Evolutionary conservation across 2,113 vertebrate genomes (phyloP).

Genomic region (Bambusicola thoracicus): DNA sequence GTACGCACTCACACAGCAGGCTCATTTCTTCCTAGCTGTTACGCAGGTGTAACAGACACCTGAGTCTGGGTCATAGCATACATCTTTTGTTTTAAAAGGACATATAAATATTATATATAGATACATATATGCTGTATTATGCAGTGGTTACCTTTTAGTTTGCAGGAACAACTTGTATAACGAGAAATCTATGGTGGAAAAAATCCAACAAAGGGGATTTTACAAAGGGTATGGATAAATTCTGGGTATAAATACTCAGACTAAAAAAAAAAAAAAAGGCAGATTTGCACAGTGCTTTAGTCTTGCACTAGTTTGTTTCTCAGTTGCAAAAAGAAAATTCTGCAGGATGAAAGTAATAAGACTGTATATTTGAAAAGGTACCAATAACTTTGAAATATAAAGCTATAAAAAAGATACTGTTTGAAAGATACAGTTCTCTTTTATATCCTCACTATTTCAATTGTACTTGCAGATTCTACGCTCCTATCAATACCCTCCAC

Average conservation of each 20-base stretch:
- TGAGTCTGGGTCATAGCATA: neutral
- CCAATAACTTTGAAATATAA: constrained; percentile 63
- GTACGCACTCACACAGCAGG: neutral
- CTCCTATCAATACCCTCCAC: neutral
- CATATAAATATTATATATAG: constrained; percentile 61
- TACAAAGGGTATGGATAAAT: constrained; percentile 77
- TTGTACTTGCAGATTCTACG: constrained; percentile 57
- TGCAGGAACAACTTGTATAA: constrained; percentile 78
- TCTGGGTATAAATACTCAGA: constrained; percentile 94
- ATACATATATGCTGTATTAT: constrained; percentile 57
- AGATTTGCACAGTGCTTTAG: constrained; percentile 96
- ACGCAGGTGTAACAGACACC: neutral
- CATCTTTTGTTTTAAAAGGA: constrained; percentile 72
- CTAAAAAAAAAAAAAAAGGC: constrained; percentile 91
- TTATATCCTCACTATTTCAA: constrained; percentile 54
- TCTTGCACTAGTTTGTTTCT: constrained; percentile 95
- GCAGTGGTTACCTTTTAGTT: constrained; percentile 81
- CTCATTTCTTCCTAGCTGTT: constrained; percentile 5
- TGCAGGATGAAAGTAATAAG: constrained; percentile 59
- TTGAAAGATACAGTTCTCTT: constrained; percentile 59
- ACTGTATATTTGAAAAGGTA: constrained; percentile 75
- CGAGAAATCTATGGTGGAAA: constrained; percentile 76
- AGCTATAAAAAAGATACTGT: constrained; percentile 76
- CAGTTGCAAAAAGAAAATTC: constrained; percentile 74
- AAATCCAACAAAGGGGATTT: constrained; percentile 79